Base-by-base conservation (phyloP, 2,113 vertebrate species). In the Formicarius rufipectus region DNA sequence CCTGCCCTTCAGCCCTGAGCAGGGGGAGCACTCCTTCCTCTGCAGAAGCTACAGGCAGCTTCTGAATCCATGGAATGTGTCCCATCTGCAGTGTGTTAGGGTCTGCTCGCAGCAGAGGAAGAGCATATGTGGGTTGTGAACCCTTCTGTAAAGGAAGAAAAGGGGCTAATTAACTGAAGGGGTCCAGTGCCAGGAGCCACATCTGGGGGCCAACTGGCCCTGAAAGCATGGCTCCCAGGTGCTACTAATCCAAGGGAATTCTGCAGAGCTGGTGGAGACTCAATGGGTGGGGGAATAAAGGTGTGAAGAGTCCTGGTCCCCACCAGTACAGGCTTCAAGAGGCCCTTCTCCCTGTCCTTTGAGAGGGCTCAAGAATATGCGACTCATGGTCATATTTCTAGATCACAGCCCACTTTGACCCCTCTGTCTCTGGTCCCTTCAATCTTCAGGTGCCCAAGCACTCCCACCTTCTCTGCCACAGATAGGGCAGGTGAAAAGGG, bases 91-190 rank as follows among this genome's bases (percentile, higher is more conserved):
- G 91, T 1, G 39, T 0, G 73, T 97, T 97, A 96, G 9, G 82
- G 47, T 90, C 33, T 75, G 84, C 89, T 94, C 45, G 25, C 79
- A 87, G 83, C 2, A 0, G 68, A 95, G 95, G 80, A 92, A 95
- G 75, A 89, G 90, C 96, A 97, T 60, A 96, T 96, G 93, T 96
- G 94, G 69, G 60, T 88, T 96, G 81, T 94, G 94, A 97, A 95
- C 84, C 82, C 78, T 94, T 96, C 91, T 93, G 83, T 95, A 93
- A 82, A 95, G 75, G 66, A 95, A 93, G 84, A 96, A 88, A 96
- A 93, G 12, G 56, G 71, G 44, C 69, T 96, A 96, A 97, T 97
- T 97, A 95, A 95, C 91, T 7, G 84, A 93, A 95, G 35, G 62
- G 64, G 96, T 90, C 73, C 28, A 35, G 71, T 68, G 93, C 96